Base-by-base conservation (phyloP, 2,113 vertebrate species). In the Loxodonta africana region DNA sequence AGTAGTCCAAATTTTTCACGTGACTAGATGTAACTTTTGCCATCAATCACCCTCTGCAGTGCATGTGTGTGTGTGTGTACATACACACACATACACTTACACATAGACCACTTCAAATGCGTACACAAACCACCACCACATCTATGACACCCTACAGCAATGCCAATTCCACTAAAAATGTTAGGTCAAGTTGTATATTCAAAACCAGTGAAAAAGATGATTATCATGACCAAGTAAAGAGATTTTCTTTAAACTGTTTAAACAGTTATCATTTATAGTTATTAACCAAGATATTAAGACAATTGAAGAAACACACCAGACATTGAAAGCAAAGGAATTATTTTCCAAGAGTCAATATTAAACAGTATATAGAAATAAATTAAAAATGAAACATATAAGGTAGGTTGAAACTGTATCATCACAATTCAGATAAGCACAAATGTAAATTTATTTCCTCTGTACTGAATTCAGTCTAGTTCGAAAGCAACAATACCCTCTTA, bases 301-400 rank as follows among this genome's bases (percentile, higher is more conserved):
- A 60, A 41, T 1, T 80, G 9, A 51, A 84, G 48, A 15, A 83
- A 83, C 78, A 25, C 46, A 1, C 8, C 77, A 11, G 25, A 46
- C 71, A 63, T 51, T 71, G 53, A 81, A 63, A 41, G 51, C 14
- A 53, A 2, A 63, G 2, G 20, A 33, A 46, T 62, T 41, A 73
- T 2, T 73, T 62, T 63, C 51, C 41, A 63, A 26, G 44, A 63
- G 33, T 51, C 33, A 95, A 91, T 53, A 74, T 41, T 63, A 86
- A 91, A 85, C 12, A 21, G 15, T 44, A 67, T 76, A 90, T 77
- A 67, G n/a, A 67, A 90, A 67, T 82, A 90, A 84, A 84, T 77
- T 63, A 88, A 48, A 78, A 77, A 25, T 69, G 7, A 84, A 77
- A 10, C 6, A 17, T 46, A 67, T 17, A 53, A 76, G 18, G 23